Evolutionary conservation across 2,888 invertebrate genomes (phyloP), one percentile per base, ranked within the genome.

Genomic region (Ormyrus rosae): DNA sequence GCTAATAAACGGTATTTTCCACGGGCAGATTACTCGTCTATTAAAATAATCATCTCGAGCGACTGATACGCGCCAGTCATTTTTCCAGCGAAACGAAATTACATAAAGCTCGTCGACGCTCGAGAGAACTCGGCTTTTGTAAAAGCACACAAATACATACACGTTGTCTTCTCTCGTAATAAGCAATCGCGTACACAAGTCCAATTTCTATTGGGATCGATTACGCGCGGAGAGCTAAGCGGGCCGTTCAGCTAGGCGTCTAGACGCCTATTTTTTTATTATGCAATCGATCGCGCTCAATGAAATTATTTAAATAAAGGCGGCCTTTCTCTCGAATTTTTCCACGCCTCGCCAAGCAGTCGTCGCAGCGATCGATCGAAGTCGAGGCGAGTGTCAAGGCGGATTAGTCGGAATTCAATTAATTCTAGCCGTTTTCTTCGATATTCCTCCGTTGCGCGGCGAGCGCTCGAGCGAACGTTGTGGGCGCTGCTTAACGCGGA

Each of bases 391-490:
- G 77, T 81, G 77, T 81, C 77, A 81, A 77, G 77, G 77, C 45
- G 73, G 69, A 81, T 77, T 77, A 75, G 77, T 73, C 60, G 60
- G 81, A 75, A 77, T 76, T 68, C 61, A 77, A 77, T 77, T 70
- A 77, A 81, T 81, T 77, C 81, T 73, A 81, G 77, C 77, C 53
- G 65, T 19, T 50, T 50, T 19, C 19, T 19, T 19, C 19, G 74
- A 19, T 71, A 19, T 71, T 50, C 10, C 48, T 48, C 64, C 19
- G 46, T 55, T n/a, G 7, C 34, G 19, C 19, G 19, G 2, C 13
- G 56, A 19, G 50, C 60, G 19, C 53, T 73, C 11, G 48, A 56
- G 55, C 53, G 64, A 50, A 53, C 72, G 13, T 46, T 55, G 69
- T 69, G 1, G 6, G 6, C 34, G 7, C 53, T 67, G 51, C 13